A percentile compares a stretch with the other conserved stretches of the same genome.
Conservation (phyloP, 2,888 invertebrate genomes). For the Drosophila koepferae region DNA sequence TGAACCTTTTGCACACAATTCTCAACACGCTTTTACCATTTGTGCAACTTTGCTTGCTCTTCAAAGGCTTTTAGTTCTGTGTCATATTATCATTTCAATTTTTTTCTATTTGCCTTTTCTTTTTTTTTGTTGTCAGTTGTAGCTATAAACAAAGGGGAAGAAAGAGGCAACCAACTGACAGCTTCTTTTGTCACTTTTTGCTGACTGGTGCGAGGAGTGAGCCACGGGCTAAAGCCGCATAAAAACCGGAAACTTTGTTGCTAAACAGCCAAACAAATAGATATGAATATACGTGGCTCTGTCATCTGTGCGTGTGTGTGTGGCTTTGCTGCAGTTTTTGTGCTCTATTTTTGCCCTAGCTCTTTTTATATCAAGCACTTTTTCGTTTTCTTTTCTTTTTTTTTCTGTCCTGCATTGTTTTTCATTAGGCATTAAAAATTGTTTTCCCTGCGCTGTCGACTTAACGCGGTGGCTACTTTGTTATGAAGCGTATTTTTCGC, state of each 20-base stretch:
- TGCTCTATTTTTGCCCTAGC: conserved; percentile 25
- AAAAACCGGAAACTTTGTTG: conserved; percentile 65
- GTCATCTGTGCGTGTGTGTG: background rate
- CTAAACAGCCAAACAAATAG: conserved; percentile 74
- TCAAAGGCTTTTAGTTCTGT: conserved; percentile 48
- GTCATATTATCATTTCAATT: conserved; percentile 10
- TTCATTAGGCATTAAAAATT: conserved; percentile 74
- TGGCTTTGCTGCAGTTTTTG: conserved; percentile 37
- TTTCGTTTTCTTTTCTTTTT: background rate
- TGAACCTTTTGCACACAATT: conserved; percentile 36
- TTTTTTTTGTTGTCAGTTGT: conserved; percentile 25
- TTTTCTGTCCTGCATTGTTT: conserved; percentile 57
- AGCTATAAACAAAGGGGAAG: conserved; percentile 40
- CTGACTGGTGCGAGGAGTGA: conserved; percentile 42
- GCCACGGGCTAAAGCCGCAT: conserved; percentile 54
- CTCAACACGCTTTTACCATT: conserved; percentile 58
- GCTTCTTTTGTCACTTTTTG: conserved; percentile 71
- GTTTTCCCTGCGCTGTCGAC: conserved; percentile 69
- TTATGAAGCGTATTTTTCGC: conserved; percentile 49
- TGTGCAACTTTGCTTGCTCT: conserved; percentile 42
- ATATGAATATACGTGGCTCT: conserved; percentile 57
- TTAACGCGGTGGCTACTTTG: conserved; percentile 61
- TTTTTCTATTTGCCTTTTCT: background rate
- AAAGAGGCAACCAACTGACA: conserved; percentile 56
- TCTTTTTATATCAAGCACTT: conserved; percentile 28